Evolutionary conservation across 2,888 invertebrate genomes (phyloP).

Genomic region (Galerucella nymphaeae): DNA sequence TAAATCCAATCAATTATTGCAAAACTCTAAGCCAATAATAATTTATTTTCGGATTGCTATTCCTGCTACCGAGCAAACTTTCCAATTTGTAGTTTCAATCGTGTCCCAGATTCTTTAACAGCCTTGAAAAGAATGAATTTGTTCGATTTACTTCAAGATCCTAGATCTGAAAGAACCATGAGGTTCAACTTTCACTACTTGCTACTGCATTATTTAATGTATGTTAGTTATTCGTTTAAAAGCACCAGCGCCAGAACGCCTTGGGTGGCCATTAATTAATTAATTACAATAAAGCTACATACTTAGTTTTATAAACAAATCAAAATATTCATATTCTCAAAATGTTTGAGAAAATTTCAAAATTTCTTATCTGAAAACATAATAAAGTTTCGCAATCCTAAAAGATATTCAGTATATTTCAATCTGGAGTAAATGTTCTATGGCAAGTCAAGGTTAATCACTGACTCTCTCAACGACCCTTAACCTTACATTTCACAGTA

Average conservation of each 20-base stretch:
- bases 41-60: neutral
- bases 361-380: too few species aligned
- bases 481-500: too few species aligned
- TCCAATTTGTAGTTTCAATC: slow-evolving; percentile 13
- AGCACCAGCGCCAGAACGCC: neutral
- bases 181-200: slow-evolving; percentile 20
- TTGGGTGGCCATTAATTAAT: neutral
- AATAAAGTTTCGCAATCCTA: too few species aligned
- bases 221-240: neutral
- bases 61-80: neutral
- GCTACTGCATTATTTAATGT: neutral
- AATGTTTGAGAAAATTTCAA: too few species aligned
- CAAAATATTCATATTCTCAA: too few species aligned
- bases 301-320: too few species aligned
- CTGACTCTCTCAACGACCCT: too few species aligned
- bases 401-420: too few species aligned
- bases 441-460: too few species aligned
- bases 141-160: slow-evolving; percentile 13
- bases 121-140: slow-evolving; percentile 19
- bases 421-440: too few species aligned
- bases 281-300: too few species aligned
- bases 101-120: slow-evolving; percentile 19
- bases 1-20: neutral
- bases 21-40: neutral
- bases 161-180: neutral